These are phyloP conservation scores for Eueremaeus valkanovi DNA, from an alignment of 2,888 invertebrate species.

Conservation along the genomic window DNA sequence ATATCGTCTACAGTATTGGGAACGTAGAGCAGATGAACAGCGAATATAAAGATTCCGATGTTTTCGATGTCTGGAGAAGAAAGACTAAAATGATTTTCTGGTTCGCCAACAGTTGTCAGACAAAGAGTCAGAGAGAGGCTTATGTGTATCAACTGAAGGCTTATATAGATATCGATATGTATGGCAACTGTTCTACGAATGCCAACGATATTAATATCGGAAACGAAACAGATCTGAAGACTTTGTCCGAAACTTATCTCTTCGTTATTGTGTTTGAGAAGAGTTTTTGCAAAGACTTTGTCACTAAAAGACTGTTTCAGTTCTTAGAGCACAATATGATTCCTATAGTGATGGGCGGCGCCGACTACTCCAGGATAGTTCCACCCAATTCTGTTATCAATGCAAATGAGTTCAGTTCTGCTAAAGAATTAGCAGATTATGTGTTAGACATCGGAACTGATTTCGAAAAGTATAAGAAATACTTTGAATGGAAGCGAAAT, in stretches of 20 bases:
- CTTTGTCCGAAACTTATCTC: neutral
- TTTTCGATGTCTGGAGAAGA: neutral
- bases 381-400: slow-evolving; percentile 31
- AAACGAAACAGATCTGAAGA: neutral
- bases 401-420: slow-evolving; percentile 12
- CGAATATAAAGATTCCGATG: neutral
- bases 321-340: slow-evolving; percentile 10
- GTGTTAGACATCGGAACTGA: slow-evolving; percentile 19
- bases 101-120: slow-evolving; percentile 11
- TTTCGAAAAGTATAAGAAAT: slow-evolving; percentile 22
- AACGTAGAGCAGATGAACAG: neutral
- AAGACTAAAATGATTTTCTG: slow-evolving; percentile 16
- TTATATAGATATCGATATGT: slow-evolving; percentile 21
- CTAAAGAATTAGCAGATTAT: slow-evolving; percentile 33
- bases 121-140: neutral
- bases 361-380: neutral
- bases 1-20: slow-evolving; percentile 3
- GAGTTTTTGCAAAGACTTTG: neutral
- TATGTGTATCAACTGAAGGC: neutral
- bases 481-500: slow-evolving; percentile 27
- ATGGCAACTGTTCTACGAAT: slow-evolving; percentile 6
- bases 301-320: neutral
- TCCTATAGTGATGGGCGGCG: slow-evolving; percentile 7
- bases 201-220: neutral
- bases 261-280: slow-evolving; percentile 5